Evolutionary conservation across 1,140 invertebrate species (phyloP), one percentile per base, ranked within the genome.

Genomic region (Leptopilina boulardi): DNA sequence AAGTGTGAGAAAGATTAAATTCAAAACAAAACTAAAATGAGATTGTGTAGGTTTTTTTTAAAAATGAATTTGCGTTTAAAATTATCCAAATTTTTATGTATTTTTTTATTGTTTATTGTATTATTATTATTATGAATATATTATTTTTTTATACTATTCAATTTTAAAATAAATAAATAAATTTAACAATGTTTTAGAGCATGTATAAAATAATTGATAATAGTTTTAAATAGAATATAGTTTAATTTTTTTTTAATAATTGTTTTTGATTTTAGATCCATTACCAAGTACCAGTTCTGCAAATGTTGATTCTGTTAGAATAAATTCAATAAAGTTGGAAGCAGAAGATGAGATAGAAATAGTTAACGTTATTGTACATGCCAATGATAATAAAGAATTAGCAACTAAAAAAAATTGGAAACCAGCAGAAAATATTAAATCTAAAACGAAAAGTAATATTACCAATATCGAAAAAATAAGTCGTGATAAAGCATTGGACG

Each of bases 241-340:
- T 38, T 34, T 38, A 38, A 38, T 9, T 1, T 47, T 47, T 15
- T 15, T 51, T n/a, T 18, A 51, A 51, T 0, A 18, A 18, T n/a
- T 47, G 1, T 0, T 59, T 54, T 59, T 13, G 3, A 26, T 21
- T 26, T 13, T 23, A 30, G 23, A 66, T 30, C 26, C 59, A 5
- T 23, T 66, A n/a, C 21, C 59, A 66, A 66, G 59, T 15, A 66
- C 59, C 13, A 66, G 59, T 66, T 30, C 26, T n/a, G 23, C 59
- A 15, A 30, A 13, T 0, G 23, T 30, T 66, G 2, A 5, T n/a
- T n/a, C 9, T 66, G 3, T 2, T 30, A 15, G 6, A 30, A 15
- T 21, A 21, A 26, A 26, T 10, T 26, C 56, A 1, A 34, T 66
- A 30, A 66, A 66, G 13, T 6, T 6, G 8, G 59, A 66, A 30